A percentile compares a stretch with the other conserved stretches of the same genome.
phyloP scores from a whole-genome alignment of 1,140 invertebrate genomes.

The Caerostris extrusa region DNA sequence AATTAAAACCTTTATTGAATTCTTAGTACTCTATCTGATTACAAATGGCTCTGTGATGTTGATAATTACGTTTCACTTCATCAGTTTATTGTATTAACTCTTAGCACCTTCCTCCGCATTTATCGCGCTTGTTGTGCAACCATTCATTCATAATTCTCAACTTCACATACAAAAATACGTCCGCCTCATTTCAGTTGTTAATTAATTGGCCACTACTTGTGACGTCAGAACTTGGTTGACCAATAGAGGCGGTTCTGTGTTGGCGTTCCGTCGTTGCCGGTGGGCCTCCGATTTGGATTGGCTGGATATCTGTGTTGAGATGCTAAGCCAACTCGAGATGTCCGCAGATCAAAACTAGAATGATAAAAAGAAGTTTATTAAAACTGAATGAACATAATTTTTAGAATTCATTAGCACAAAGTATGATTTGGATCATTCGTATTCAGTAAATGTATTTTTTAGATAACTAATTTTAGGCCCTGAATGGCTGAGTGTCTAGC shows the following conservation, averaged over 20 bases:
- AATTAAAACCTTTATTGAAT: conserved; percentile 52
- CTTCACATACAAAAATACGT: conserved; percentile 30
- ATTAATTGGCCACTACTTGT: conserved; percentile 18
- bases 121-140: neutral
- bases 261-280: neutral
- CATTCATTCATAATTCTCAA: neutral
- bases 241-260: conserved; percentile 52
- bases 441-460: too few species aligned
- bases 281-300: conserved; percentile 21
- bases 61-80: neutral
- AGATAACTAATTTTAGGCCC: too few species aligned
- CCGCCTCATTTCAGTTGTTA: conserved; percentile 5
- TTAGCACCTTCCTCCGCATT: neutral
- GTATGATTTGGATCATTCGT: too few species aligned
- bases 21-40: neutral
- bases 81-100: neutral
- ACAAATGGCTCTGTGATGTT: conserved; percentile 20
- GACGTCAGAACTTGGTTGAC: conserved; percentile 60
- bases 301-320: conserved; percentile 30
- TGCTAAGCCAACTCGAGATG: conserved; percentile 33
- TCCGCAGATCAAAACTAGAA: conserved; percentile 49
- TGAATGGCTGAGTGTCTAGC: too few species aligned
- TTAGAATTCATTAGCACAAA: too few species aligned
- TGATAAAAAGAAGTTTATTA: conserved; percentile 18
- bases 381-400: neutral